Evolutionary conservation across 2,888 invertebrate species (phyloP).

Genomic region (Drosophila nr. perissopoda): DNA sequence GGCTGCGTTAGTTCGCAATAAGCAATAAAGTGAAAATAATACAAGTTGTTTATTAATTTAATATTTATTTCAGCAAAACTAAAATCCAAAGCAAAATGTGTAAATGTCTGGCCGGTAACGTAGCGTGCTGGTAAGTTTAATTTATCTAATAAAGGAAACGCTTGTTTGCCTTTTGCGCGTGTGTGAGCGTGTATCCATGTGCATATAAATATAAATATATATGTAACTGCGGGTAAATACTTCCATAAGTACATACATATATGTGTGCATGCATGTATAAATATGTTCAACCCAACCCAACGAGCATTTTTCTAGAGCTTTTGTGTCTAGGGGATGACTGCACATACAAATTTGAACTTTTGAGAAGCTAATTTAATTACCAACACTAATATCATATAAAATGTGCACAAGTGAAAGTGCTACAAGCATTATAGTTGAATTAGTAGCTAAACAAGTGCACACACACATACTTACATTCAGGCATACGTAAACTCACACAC

Average conservation of each 20-base stretch:
- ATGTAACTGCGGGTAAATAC: constrained; percentile 1
- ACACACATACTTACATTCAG: not conserved
- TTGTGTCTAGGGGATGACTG: not conserved
- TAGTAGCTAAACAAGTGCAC: too few species aligned
- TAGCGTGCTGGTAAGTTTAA: constrained; percentile 79
- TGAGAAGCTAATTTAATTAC: constrained; percentile 2
- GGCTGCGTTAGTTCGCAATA: not conserved
- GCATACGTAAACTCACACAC: not conserved
- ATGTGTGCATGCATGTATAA: not conserved
- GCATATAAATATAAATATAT: constrained; percentile 1
- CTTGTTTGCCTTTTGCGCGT: not conserved
- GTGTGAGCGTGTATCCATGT: not conserved
- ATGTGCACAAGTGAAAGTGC: not conserved
- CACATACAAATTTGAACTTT: not conserved
- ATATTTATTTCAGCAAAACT: constrained; percentile 26
- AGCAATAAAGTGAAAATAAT: not conserved
- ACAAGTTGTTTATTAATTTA: constrained; percentile 19
- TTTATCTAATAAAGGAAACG: constrained; percentile 5
- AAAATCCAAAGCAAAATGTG: constrained; percentile 66
- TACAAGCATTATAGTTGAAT: not conserved
- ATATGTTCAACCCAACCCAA: not conserved
- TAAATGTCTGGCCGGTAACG: constrained; percentile 79
- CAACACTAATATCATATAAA: not conserved
- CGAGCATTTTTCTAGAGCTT: not conserved
- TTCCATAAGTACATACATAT: not conserved